These are phyloP conservation scores for Sinodicranocentrus sp. DNA, from an alignment of 2,888 invertebrate species.

Conservation along the genomic window DNA sequence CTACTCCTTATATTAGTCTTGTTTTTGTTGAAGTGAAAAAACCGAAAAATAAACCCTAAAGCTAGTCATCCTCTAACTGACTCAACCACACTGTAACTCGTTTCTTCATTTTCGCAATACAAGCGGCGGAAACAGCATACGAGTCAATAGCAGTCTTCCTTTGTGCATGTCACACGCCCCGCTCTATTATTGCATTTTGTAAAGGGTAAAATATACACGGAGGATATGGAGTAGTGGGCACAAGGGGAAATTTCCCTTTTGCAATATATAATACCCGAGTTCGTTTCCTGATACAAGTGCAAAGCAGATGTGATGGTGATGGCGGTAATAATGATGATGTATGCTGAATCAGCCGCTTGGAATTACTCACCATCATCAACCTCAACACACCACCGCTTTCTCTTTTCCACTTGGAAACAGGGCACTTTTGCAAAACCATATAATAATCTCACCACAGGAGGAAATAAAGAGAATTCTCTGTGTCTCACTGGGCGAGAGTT, in stretches of 20 bases:
- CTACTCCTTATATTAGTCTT: too few species aligned
- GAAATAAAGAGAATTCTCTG: conserved; percentile 29
- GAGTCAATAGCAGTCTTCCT: neutral
- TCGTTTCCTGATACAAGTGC: conserved; percentile 15
- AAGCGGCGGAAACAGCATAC: neutral
- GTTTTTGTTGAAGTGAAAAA: too few species aligned
- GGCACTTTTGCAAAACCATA: neutral
- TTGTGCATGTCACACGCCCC: too few species aligned
- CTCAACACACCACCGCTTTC: neutral
- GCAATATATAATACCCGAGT: too few species aligned
- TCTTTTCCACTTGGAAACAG: neutral
- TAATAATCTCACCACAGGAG: conserved; percentile 25
- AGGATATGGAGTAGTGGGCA: too few species aligned
- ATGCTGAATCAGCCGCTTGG: conserved; percentile 33
- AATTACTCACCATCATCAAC: conserved; percentile 37
- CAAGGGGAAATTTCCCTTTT: too few species aligned
- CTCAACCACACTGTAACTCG: neutral
- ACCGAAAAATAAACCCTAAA: neutral
- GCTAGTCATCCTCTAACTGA: conserved; percentile 10
- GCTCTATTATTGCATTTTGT: too few species aligned
- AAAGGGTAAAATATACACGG: too few species aligned
- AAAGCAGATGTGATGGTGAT: conserved; percentile 1
- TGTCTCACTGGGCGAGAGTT: too few species aligned
- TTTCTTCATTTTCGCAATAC: too few species aligned
- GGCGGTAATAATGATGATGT: conserved; percentile 20